These are phyloP conservation scores for Acipenser ruthenus DNA, from an alignment of 2,797 vertebrate species.

Conservation along the genomic window DNA sequence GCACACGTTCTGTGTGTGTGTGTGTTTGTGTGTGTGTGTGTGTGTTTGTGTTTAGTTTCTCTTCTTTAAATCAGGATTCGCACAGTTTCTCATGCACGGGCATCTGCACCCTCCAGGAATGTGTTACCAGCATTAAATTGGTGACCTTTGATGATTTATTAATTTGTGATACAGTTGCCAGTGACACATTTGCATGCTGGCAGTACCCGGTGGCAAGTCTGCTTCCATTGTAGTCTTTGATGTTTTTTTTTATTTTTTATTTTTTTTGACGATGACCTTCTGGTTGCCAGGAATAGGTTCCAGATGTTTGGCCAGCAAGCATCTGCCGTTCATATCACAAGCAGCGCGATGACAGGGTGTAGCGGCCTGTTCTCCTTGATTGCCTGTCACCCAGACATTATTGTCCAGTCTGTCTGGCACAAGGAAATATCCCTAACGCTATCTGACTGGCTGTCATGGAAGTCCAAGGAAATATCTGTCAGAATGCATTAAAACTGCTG, in stretches of 20 bases:
- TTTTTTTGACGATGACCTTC: conserved; percentile 7
- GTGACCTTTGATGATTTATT: no score
- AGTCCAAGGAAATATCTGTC: conserved; percentile 22
- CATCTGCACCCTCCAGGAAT: no score
- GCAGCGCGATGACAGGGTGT: conserved; percentile 27
- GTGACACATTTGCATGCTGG: background rate
- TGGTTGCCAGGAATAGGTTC: conserved; percentile 20
- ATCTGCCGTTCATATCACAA: conserved; percentile 30
- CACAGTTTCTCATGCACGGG: background rate
- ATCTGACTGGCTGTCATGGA: conserved; percentile 27
- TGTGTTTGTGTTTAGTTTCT: no score
- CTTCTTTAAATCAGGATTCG: no score
- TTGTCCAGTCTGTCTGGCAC: conserved; percentile 21
- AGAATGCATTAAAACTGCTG: conserved; percentile 22
- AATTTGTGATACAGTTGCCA: background rate
- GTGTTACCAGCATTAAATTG: background rate
- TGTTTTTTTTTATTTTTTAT: conserved; percentile 10
- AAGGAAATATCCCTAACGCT: conserved; percentile 14
- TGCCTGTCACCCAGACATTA: conserved; percentile 32
- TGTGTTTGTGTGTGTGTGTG: no score
- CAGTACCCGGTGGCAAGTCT: conserved; percentile 3
- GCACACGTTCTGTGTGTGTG: no score
- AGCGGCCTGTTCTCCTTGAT: conserved; percentile 11
- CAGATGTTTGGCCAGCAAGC: conserved; percentile 34
- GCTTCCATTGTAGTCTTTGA: conserved; percentile 12